phyloP scores from a whole-genome alignment of 2,113 vertebrate species.

The Serranochromis macrocephalus region DNA sequence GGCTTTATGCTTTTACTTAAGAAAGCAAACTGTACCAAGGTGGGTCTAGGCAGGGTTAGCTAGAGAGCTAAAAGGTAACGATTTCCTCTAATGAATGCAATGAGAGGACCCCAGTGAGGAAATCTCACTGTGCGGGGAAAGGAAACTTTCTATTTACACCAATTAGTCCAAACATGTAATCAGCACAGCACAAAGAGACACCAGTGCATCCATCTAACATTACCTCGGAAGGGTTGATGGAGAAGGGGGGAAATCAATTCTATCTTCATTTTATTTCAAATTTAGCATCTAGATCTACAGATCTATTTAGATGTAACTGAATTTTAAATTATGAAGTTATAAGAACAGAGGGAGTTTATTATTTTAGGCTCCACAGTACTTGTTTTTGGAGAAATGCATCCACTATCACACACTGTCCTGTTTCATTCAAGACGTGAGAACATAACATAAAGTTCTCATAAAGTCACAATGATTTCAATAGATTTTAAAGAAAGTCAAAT shows the following conservation, averaged over 20 bases:
- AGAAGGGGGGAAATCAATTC: background rate
- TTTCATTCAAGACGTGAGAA: background rate
- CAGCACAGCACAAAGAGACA: background rate
- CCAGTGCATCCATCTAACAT: background rate
- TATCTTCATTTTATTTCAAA: background rate
- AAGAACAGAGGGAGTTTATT: background rate
- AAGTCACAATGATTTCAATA: background rate
- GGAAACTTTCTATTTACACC: conserved; percentile 52
- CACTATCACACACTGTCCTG: fast-evolving
- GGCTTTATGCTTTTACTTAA: conserved; percentile 17
- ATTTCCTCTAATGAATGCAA: conserved; percentile 58
- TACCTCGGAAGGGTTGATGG: background rate
- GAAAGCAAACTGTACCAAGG: background rate
- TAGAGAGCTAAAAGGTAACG: conserved; percentile 51
- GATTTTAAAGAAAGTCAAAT: background rate
- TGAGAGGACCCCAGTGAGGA: conserved; percentile 34
- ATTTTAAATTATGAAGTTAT: background rate
- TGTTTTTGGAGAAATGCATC: background rate
- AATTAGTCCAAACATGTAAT: conserved; percentile 20
- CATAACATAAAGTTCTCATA: background rate
- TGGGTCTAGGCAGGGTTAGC: conserved; percentile 5
- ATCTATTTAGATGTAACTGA: background rate
- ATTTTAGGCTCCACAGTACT: background rate
- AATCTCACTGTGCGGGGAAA: conserved; percentile 31
- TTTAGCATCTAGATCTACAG: background rate